Evolutionary conservation across 2,888 invertebrate genomes (phyloP).

Genomic region (Amiota minor): DNA sequence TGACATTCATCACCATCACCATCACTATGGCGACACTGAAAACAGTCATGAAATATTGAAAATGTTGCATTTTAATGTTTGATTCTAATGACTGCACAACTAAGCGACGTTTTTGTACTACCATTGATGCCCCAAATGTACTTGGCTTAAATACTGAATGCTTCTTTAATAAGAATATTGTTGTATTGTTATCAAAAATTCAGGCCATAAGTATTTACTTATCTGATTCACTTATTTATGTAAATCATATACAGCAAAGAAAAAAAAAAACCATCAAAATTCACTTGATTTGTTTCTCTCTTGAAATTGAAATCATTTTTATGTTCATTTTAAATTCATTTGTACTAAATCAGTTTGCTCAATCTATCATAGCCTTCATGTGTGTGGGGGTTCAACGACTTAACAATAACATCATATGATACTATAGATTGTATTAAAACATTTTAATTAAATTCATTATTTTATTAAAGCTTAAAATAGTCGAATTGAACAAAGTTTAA

Average conservation of each 20-base stretch:
- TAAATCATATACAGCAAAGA: constrained; percentile 47
- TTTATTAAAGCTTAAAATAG: not conserved
- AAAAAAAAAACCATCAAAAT: not conserved
- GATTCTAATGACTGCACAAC: too few species aligned
- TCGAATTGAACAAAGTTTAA: too few species aligned
- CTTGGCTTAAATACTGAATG: too few species aligned
- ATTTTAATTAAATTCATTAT: constrained; percentile 6
- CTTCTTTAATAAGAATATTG: too few species aligned
- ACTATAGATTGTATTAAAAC: not conserved
- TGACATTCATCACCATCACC: not conserved
- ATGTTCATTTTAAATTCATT: too few species aligned
- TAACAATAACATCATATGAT: not conserved
- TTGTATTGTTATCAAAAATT: not conserved
- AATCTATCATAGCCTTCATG: not conserved
- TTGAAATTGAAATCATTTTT: too few species aligned
- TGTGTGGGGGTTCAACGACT: constrained; percentile 1
- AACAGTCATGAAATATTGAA: not conserved
- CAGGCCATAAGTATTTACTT: constrained; percentile 45
- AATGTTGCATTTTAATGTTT: not conserved
- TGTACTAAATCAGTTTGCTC: not conserved
- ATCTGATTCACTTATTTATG: constrained; percentile 56
- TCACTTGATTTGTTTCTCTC: not conserved
- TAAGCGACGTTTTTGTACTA: too few species aligned
- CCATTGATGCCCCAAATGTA: too few species aligned
- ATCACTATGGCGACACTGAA: not conserved